These are phyloP conservation scores for honey bee (Apis mellifera) DNA, from an alignment of 1,140 invertebrate species.

Conservation along the genomic window Amel_HAv3.1 CM009932.2:10628001-10628500, in stretches of 20 bases:
- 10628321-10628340: slow-evolving; percentile 79
- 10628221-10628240: not conserved
- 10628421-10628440: slow-evolving; percentile 83
- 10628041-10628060: not conserved
- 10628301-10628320: slow-evolving; percentile 72
- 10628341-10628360: slow-evolving; percentile 78
- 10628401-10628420: slow-evolving; percentile 82
- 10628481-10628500: slow-evolving; percentile 67
- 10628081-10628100: not conserved
- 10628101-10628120: no score
- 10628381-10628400: slow-evolving; percentile 80
- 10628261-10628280: slow-evolving; percentile 70
- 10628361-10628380: slow-evolving; percentile 76
- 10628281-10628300: slow-evolving; percentile 73
- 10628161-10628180: not conserved
- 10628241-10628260: slow-evolving; percentile 43
- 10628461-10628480: slow-evolving; percentile 68
- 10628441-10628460: slow-evolving; percentile 79
- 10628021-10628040: no score
- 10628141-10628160: not conserved
- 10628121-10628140: not conserved
- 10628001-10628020: slow-evolving; percentile 43
- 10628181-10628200: slow-evolving; percentile 20
- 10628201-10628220: not conserved
- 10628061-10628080: no score